Evolutionary conservation across 2,888 invertebrate species (phyloP), one percentile per base, ranked within the genome.

Genomic region (Diachrysia chrysitis): DNA sequence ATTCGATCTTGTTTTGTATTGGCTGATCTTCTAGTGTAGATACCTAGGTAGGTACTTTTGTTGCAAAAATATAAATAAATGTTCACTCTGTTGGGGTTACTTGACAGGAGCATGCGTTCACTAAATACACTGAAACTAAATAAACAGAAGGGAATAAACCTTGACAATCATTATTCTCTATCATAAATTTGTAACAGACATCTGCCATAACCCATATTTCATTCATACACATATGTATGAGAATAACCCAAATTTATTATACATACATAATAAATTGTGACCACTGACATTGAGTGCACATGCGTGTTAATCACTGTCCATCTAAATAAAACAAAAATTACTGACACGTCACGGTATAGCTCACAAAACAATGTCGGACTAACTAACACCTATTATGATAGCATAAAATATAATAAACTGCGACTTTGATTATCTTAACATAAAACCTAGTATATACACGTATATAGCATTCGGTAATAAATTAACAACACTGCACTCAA

Each of bases 261-360:
- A 17, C 23, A 60, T 59, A 63, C 58, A 17, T 61, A 78, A 74
- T 66, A 51, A 68, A 72, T 54, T 58, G 66, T 73, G 78, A 76
- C 63, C 53, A 55, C 66, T 84, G 83, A 76, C 82, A 84, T 83
- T 84, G 81, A 76, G 78, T 78, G 75, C 75, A 80, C 68, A 85
- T 74, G 78, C 68, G 77, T 74, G 79, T 84, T 87, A 86, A 87
- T 87, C 83, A 80, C 73, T 81, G 87, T 85, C 88, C 85, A 88
- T 89, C 89, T 86, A 85, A 88, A 89, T 88, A 75, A 87, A 84
- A 85, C 87, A 66, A 83, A 72, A 87, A 88, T 89, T 86, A 79
- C 71, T 21, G 29, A 63, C 76, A 63, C 81, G 83, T 88, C 85
- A 87, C 72, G 69, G 72, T 73, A 73, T 73, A 58, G 42, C 54